Base-by-base conservation (phyloP, 37 sponge, comb jelly and placozoan genomes). In the Chondrosia reniformis region DNA sequence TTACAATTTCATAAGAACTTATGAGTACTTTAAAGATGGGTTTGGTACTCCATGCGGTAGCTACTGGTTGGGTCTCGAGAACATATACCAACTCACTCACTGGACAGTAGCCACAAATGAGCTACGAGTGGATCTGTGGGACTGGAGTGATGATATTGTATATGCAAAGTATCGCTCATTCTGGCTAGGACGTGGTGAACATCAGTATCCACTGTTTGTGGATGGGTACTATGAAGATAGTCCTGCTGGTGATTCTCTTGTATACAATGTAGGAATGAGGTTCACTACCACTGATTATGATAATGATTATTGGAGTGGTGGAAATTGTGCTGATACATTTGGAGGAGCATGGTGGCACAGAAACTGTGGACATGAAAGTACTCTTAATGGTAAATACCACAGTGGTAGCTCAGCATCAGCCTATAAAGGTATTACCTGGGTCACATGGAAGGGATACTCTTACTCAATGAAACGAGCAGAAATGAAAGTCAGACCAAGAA, bases 301-400 rank as follows among this genome's bases (percentile, higher is more conserved):
- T 46, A 79, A 79, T 64, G 67, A 79, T 30, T 5, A 21, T 27
- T 13, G 66, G 37, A 64, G 63, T 40, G 39, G 41, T 3, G 45
- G 54, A 13, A 79, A 65, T 67, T 79, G 80, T 65, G 80, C 80
- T 39, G 13, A 8, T 12, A 45, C 33, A 52, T 28, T 22, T 15
- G 33, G 66, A 34, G 80, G 80, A 45, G 80, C 67, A 34, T 80
- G 80, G 80, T 80, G 80, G 80, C 42, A 66, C 28, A 41, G 58
- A 0, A 33, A 24, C 17, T 77, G 77, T 36, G 10, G 15, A 10
- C 59, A 57, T 41, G 15, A n/a, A n/a, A n/a, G 40, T 10, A 77
- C 56, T 41, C 77, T 77, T 39, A 77, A 77, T 57, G 43, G 57
- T n/a, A 0, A 57, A n/a, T 77, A 77, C 40, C 61, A 59, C 39